Conservation (phyloP, 2,888 invertebrate species). For the Lasioglossum pauxillum region DNA sequence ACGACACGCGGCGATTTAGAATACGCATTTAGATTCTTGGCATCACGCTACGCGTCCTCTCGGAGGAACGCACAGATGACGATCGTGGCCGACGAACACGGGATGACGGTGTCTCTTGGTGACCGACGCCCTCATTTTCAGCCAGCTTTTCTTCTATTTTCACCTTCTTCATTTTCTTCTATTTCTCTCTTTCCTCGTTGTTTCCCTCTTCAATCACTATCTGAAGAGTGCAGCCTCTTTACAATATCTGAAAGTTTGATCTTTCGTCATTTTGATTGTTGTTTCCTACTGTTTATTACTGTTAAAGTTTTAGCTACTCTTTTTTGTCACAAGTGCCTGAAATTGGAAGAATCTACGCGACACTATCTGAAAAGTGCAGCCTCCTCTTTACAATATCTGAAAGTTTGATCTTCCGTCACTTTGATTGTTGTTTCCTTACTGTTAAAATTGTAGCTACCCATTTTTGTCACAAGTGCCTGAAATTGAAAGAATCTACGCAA, state of each 20-base stretch:
- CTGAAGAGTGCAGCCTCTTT: neutral
- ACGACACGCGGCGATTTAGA: slow-evolving; percentile 54
- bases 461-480: neutral
- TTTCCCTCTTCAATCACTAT: too few species aligned
- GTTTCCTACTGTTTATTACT: too few species aligned
- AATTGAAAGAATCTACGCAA: too few species aligned
- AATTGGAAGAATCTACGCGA: too few species aligned
- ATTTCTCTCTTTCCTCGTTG: neutral
- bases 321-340: too few species aligned
- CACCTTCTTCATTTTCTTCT: neutral
- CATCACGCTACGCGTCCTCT: slow-evolving; percentile 42
- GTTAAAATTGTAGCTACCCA: too few species aligned
- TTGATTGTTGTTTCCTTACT: too few species aligned
- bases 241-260: neutral
- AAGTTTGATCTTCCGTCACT: too few species aligned
- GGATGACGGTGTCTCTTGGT: slow-evolving; percentile 16
- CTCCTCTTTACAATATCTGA: too few species aligned
- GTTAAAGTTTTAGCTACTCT: too few species aligned
- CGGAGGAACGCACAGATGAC: neutral
- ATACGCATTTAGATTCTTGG: slow-evolving; percentile 69
- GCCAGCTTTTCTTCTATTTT: neutral
- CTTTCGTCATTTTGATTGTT: neutral
- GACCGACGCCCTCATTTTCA: slow-evolving; percentile 8
- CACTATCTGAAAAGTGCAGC: too few species aligned
- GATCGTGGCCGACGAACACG: slow-evolving; percentile 28